Evolutionary conservation across 1,140 invertebrate species (phyloP).

Genomic region (Parapsyche elsis): DNA sequence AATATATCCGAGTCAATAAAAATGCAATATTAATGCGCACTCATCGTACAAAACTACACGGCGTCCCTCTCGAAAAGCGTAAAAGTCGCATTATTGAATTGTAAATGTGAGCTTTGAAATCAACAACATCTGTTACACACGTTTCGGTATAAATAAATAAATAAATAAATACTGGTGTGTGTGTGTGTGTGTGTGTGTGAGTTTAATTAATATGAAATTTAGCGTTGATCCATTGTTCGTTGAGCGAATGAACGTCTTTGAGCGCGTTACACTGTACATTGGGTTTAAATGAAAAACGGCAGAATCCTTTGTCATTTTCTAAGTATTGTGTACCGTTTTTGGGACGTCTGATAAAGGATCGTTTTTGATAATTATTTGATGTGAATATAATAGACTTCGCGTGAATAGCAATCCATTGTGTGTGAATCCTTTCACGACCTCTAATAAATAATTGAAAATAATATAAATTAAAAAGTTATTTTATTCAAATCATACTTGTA

Average conservation of each 20-base stretch:
- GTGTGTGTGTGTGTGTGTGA: background rate
- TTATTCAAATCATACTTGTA: too few species aligned
- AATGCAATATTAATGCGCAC: slow-evolving; percentile 19
- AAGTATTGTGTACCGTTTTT: slow-evolving; percentile 1
- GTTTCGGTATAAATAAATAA: background rate
- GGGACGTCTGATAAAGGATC: slow-evolving; percentile 22
- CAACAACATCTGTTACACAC: slow-evolving; percentile 3
- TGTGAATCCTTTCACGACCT: slow-evolving; percentile 7
- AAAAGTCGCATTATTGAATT: background rate
- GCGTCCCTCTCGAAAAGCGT: background rate
- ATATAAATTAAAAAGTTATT: too few species aligned
- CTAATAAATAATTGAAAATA: background rate
- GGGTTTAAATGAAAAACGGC: background rate
- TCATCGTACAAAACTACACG: background rate
- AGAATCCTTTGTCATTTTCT: background rate
- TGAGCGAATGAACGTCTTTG: background rate
- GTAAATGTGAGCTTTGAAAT: background rate
- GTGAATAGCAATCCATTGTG: background rate
- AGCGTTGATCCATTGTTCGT: background rate
- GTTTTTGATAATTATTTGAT: slow-evolving; percentile 49
- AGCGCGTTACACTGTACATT: too few species aligned
- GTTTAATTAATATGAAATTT: background rate
- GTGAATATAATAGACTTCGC: slow-evolving; percentile 43
- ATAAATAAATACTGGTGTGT: background rate
- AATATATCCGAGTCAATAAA: slow-evolving; percentile 41